Percentiles rank a stretch among this genome's conserved stretches.
phyloP scores from a whole-genome alignment of 2,797 vertebrate species.

The Notamacropus eugenii region DNA sequence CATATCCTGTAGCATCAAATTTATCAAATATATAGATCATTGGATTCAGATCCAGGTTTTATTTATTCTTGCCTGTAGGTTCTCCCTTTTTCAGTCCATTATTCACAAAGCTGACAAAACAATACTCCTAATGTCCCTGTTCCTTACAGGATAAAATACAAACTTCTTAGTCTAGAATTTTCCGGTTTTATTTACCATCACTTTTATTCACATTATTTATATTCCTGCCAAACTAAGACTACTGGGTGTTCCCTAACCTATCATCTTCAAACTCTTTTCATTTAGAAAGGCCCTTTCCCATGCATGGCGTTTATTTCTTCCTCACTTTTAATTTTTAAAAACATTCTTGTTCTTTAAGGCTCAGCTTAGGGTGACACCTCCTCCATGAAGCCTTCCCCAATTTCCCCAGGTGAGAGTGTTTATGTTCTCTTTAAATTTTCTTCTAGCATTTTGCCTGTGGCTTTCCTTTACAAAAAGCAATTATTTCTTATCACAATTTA shows the following conservation, averaged over 20 bases:
- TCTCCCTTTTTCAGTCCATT: background rate
- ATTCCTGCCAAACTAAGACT: background rate
- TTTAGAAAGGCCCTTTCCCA: background rate
- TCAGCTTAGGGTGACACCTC: background rate
- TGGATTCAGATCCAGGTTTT: slow-evolving; percentile 53
- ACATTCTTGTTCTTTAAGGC: background rate
- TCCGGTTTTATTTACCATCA: background rate
- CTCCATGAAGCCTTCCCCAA: background rate
- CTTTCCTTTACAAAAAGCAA: background rate
- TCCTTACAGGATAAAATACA: background rate
- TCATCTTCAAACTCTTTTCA: background rate
- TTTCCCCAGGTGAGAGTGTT: background rate
- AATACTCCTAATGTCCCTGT: background rate
- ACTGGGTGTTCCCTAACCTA: background rate
- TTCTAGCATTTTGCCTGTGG: background rate
- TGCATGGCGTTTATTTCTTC: background rate
- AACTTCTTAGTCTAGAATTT: background rate
- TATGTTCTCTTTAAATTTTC: background rate
- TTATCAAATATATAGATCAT: slow-evolving; percentile 31
- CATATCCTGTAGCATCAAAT: slow-evolving; percentile 34
- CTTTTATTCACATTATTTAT: background rate
- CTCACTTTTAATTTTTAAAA: background rate
- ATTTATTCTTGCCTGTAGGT: background rate
- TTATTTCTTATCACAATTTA: background rate
- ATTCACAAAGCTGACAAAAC: background rate